Percentiles rank a stretch among this genome's conserved stretches.
These are phyloP conservation scores for Alethe diademata DNA, from an alignment of 2,113 vertebrate species.

Conservation along the genomic window DNA sequence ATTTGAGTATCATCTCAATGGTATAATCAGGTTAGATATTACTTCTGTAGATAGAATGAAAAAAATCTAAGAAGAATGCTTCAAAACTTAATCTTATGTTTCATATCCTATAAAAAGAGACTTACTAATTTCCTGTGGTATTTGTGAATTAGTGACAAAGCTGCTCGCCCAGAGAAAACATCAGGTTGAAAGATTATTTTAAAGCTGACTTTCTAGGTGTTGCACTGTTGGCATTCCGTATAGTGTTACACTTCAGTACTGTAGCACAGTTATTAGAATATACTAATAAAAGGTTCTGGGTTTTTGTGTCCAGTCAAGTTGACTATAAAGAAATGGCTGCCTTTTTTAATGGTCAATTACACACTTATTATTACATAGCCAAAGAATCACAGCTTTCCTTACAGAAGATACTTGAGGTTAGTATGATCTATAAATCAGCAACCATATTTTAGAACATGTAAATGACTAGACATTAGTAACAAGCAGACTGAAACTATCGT, in stretches of 20 bases:
- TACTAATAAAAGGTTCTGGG: background rate
- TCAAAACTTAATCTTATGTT: background rate
- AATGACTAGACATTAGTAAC: slow-evolving; percentile 43
- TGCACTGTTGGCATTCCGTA: background rate
- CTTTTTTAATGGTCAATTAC: slow-evolving; percentile 56
- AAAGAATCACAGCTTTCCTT: background rate
- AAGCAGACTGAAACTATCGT: slow-evolving; percentile 61
- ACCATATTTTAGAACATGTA: slow-evolving; percentile 54
- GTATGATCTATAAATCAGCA: slow-evolving; percentile 29
- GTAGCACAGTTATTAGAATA: background rate
- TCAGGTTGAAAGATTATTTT: background rate
- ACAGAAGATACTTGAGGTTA: background rate
- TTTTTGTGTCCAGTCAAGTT: background rate
- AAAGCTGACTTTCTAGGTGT: background rate
- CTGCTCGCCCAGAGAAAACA: background rate
- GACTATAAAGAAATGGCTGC: slow-evolving; percentile 24
- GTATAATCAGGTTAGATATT: background rate
- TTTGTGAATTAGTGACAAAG: background rate
- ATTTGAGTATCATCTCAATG: background rate
- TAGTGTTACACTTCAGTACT: background rate
- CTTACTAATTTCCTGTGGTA: background rate
- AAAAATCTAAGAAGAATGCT: background rate
- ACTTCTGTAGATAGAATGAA: background rate
- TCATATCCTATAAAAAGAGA: background rate
- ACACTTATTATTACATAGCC: slow-evolving; percentile 12